Evolutionary conservation across 2,113 vertebrate genomes (phyloP).

Genomic region (Ailuropoda melanoleuca): DNA sequence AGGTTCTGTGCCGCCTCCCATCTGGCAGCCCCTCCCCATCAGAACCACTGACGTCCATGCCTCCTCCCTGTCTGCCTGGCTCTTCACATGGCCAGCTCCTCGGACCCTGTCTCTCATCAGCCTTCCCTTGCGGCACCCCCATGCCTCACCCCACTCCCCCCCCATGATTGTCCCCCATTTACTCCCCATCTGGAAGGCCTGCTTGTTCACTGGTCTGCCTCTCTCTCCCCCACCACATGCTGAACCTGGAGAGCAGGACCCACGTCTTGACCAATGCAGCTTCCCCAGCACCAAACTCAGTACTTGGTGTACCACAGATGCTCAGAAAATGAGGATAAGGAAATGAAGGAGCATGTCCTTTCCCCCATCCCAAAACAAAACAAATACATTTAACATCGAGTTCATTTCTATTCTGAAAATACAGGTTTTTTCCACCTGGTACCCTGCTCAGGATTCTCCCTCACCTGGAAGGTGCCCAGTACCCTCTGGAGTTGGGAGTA

Average conservation of each 20-base stretch:
- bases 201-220: background rate
- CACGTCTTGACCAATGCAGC: fast-evolving
- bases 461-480: too few relatives aligned
- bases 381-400: background rate
- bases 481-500: background rate
- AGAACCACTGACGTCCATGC: fast-evolving
- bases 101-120: background rate
- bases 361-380: background rate
- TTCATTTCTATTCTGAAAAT: background rate
- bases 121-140: fast-evolving
- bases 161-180: background rate
- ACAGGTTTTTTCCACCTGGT: too few relatives aligned
- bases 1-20: fast-evolving
- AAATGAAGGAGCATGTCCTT: fast-evolving
- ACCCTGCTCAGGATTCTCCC: background rate
- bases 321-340: background rate
- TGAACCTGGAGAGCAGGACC: background rate
- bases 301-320: fast-evolving
- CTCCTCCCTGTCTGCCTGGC: too few relatives aligned
- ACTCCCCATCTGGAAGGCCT: fast-evolving
- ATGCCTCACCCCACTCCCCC: fast-evolving
- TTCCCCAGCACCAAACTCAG: background rate
- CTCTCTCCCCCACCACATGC: background rate
- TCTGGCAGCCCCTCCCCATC: too few relatives aligned
- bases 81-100: background rate